A percentile compares a stretch with the other conserved stretches of the same genome.
Conservation (phyloP, 2,113 vertebrate species). For the Tricholaema leucomelas region DNA sequence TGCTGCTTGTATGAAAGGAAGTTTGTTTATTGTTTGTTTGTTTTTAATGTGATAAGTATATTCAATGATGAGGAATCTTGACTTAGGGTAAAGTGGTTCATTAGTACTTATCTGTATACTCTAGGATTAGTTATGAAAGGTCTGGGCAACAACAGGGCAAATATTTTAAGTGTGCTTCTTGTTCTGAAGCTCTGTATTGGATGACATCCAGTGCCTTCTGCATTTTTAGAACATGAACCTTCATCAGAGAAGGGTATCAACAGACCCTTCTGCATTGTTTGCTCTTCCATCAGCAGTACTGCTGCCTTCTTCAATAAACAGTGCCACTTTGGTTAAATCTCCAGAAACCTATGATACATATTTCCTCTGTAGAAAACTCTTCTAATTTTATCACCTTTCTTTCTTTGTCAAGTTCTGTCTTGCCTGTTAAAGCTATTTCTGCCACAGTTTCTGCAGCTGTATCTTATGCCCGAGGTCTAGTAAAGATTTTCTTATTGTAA, state of each 20-base stretch:
- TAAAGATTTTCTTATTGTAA: not conserved
- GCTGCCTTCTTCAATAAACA: not conserved
- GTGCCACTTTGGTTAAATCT: not conserved
- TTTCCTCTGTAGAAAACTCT: not conserved
- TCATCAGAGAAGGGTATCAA: not conserved
- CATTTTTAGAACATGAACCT: not conserved
- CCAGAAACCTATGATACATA: not conserved
- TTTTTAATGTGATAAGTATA: not conserved
- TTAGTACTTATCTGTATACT: not conserved
- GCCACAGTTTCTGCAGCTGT: fast-evolving
- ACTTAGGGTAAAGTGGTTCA: not conserved
- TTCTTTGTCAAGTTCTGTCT: not conserved
- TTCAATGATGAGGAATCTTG: not conserved
- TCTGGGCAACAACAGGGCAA: not conserved
- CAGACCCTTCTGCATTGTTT: not conserved
- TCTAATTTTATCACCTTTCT: not conserved
- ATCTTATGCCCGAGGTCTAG: not conserved
- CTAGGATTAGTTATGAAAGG: not conserved
- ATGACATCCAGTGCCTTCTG: not conserved
- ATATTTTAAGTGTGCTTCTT: not conserved
- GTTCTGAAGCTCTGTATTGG: not conserved
- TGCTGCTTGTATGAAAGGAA: not conserved
- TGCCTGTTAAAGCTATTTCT: not conserved
- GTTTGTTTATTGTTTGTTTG: no score
- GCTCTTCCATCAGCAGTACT: not conserved